Percentiles rank a stretch among this genome's conserved stretches.
Conservation (phyloP, 2,113 vertebrate genomes). For the Gila orcuttii region DNA sequence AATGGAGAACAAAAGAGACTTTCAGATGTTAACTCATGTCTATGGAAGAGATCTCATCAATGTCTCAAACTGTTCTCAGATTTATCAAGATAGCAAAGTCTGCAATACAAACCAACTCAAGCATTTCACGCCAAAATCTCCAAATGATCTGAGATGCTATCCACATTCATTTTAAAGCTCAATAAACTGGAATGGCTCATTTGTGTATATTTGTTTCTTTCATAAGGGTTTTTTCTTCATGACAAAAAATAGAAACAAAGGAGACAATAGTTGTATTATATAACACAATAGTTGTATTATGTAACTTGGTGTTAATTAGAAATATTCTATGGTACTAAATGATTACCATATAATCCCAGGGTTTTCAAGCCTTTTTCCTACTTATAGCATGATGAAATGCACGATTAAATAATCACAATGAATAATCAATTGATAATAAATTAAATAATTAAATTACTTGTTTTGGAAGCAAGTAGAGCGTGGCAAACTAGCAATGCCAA, state of each 20-base stretch:
- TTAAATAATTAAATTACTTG: background rate
- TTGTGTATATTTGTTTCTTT: no score
- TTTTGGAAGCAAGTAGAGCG: background rate
- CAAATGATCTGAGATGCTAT: background rate
- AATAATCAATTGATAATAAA: background rate
- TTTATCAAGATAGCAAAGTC: background rate
- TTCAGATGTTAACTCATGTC: background rate
- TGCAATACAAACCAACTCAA: background rate
- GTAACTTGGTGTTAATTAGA: background rate
- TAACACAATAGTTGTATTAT: background rate
- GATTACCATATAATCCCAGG: background rate
- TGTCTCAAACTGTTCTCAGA: background rate
- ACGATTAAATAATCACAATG: background rate
- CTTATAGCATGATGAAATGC: background rate
- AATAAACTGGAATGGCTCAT: no score
- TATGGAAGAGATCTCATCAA: background rate
- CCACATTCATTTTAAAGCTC: no score
- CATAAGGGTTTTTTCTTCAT: background rate
- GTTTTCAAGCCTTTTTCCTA: background rate
- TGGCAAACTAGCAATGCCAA: background rate
- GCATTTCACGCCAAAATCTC: background rate
- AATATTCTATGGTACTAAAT: background rate
- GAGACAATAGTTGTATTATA: background rate
- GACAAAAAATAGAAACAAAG: background rate
- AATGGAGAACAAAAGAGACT: background rate